Evolutionary conservation across 2,113 vertebrate genomes (phyloP), one percentile per base, ranked within the genome.

Genomic region (Microtus pennsylvanicus): DNA sequence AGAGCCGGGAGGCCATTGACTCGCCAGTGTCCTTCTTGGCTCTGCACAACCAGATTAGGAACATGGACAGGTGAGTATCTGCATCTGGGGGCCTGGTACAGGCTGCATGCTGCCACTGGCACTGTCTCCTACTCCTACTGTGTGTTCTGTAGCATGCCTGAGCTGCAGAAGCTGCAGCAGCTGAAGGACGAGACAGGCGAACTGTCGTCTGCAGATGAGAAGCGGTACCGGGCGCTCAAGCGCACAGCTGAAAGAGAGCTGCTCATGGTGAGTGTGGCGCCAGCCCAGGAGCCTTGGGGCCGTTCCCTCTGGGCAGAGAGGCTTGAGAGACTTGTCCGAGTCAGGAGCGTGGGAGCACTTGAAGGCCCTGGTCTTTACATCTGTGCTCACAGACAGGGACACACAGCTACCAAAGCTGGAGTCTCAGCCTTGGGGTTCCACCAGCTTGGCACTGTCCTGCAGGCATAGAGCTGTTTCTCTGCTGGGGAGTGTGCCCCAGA

Each of bases 141-240:
- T 0, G 0, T 47, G 7, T 87, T 65, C 77, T 92, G 0, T 93
- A 99, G 99, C 96, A 99, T 99, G 99, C 99, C 99, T 0, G 99
- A 99, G 98, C 99, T 99, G 50, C 99, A 99, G 98, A 99, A 99
- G 63, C 98, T 99, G 50, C 99, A 99, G 97, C 99, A 99, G 98
- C 98, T 99, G 82, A 99, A 99, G 97, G 99, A 99, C 42, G 99
- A 99, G 97, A 99, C 99, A 0, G 99, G 99, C 35, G 99, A 99
- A 52, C 98, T 99, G 93, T 99, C 99, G 0, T 99, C 99, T 0
- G 99, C 99, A 0, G 99, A 99, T 7, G 99, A 99, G 98, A 99
- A 99, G 88, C 99, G 99, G 35, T 99, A 99, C 98, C 98, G 99
- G 55, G 99, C 99, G 0, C 98, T 99, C 97, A 99, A 99, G 61